A percentile compares a stretch with the other conserved stretches of the same genome.
These are phyloP conservation scores for Orthonyx spaldingii DNA, from an alignment of 2,113 vertebrate species.

Conservation along the genomic window DNA sequence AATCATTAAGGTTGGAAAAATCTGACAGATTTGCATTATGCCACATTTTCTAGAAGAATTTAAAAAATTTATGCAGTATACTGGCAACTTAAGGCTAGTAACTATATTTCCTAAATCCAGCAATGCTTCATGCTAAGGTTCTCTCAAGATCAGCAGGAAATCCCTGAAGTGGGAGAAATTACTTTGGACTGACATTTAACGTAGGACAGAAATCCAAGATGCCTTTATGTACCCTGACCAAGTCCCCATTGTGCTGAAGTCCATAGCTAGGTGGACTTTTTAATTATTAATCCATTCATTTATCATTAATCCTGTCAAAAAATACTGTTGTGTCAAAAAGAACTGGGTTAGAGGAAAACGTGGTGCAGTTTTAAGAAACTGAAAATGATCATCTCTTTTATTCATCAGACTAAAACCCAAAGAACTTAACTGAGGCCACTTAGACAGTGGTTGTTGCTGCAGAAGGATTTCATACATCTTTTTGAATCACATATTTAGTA, in stretches of 20 bases:
- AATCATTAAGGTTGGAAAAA: background rate
- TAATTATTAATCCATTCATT: background rate
- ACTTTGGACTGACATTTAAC: background rate
- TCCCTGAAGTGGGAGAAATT: background rate
- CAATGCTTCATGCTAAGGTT: background rate
- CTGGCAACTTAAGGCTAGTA: background rate
- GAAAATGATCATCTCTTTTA: background rate
- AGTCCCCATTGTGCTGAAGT: background rate
- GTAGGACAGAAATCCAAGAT: background rate
- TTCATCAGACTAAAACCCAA: background rate
- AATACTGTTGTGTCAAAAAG: background rate
- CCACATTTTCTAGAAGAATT: background rate
- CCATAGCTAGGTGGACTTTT: background rate
- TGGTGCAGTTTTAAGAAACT: background rate
- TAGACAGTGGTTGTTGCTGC: background rate
- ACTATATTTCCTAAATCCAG: background rate
- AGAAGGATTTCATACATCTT: background rate
- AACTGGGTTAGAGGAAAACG: background rate
- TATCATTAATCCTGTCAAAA: background rate
- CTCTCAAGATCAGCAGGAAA: background rate
- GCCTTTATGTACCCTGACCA: background rate
- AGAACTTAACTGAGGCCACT: background rate
- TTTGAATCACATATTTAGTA: background rate
- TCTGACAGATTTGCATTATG: background rate
- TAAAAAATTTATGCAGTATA: background rate